A percentile compares a stretch with the other conserved stretches of the same genome.
phyloP scores from a whole-genome alignment of 2,888 invertebrate genomes.

The Melangyna quadrimaculata region DNA sequence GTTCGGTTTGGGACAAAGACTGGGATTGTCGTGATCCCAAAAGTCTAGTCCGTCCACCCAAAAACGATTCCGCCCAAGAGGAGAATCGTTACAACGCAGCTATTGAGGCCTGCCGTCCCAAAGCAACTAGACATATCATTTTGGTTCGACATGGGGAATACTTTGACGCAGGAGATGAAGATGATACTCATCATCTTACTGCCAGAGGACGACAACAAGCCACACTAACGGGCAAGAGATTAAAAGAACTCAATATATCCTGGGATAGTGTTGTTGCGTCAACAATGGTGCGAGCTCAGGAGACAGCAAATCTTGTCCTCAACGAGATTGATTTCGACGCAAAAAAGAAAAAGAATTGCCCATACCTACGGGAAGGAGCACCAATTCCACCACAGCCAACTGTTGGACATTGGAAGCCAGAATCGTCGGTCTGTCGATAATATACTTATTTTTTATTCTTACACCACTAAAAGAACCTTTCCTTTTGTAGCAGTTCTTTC shows the following conservation, averaged over 20 bases:
- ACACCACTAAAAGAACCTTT: slow-evolving; percentile 35
- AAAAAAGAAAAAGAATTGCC: slow-evolving; percentile 85
- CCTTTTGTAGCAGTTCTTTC: slow-evolving; percentile 90
- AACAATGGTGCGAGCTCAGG: slow-evolving; percentile 95
- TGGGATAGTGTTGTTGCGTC: slow-evolving; percentile 92
- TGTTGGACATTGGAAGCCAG: slow-evolving; percentile 92
- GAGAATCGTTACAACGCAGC: slow-evolving; percentile 87
- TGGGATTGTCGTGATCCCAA: slow-evolving; percentile 94
- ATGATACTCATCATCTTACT: slow-evolving; percentile 89
- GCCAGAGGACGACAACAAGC: slow-evolving; percentile 93
- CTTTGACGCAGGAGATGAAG: slow-evolving; percentile 86
- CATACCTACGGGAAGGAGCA: slow-evolving; percentile 94
- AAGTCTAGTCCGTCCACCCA: slow-evolving; percentile 85
- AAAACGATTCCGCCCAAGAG: slow-evolving; percentile 82
- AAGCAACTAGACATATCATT: slow-evolving; percentile 87
- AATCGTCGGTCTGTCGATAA: slow-evolving; percentile 84
- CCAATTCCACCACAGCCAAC: slow-evolving; percentile 97
- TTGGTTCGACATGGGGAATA: slow-evolving; percentile 98
- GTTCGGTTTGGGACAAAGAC: slow-evolving; percentile 90
- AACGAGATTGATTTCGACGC: slow-evolving; percentile 85
- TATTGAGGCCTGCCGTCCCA: slow-evolving; percentile 84
- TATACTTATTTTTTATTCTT: neutral
- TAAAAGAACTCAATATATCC: slow-evolving; percentile 89
- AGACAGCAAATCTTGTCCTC: slow-evolving; percentile 93
- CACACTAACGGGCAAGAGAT: slow-evolving; percentile 89